Conservation (phyloP, 2,113 vertebrate species). For the Apodemus speciosus region DNA sequence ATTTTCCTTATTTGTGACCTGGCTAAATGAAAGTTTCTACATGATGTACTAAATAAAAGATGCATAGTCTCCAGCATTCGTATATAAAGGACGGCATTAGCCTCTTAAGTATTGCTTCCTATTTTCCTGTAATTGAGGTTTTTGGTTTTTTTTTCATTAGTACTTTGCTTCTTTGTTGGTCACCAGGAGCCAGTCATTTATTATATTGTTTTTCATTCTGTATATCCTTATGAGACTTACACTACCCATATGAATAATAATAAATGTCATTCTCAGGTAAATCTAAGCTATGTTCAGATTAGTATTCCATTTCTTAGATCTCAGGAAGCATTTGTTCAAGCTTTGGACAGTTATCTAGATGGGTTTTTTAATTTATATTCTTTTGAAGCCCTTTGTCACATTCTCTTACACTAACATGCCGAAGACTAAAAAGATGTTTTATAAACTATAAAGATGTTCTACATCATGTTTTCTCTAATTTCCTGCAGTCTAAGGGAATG, state of each 20-base stretch:
- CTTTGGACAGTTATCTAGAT: slow-evolving; percentile 29
- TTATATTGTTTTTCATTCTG: slow-evolving; percentile 45
- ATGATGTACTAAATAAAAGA: slow-evolving; percentile 7
- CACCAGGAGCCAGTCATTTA: slow-evolving; percentile 27
- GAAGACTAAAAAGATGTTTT: not conserved
- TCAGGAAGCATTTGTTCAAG: slow-evolving; percentile 47
- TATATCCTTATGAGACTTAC: not conserved
- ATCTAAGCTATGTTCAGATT: slow-evolving; percentile 4
- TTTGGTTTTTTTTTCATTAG: slow-evolving; percentile 36
- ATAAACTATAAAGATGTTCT: not conserved
- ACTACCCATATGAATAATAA: not conserved
- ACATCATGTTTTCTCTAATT: not conserved
- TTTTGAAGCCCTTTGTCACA: not conserved
- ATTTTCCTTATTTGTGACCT: slow-evolving; percentile 3
- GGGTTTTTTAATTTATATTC: not conserved
- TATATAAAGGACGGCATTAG: slow-evolving; percentile 15
- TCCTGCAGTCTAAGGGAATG: not conserved
- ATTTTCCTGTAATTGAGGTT: slow-evolving; percentile 31
- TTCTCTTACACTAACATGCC: not conserved
- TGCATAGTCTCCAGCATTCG: slow-evolving; percentile 14
- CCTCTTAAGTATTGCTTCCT: slow-evolving; percentile 38
- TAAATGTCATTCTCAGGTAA: slow-evolving; percentile 53
- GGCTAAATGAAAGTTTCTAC: not conserved
- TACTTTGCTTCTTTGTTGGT: slow-evolving; percentile 34
- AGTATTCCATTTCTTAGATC: not conserved